phyloP scores from a whole-genome alignment of 2,888 invertebrate genomes.

The Ophioninae sp. region DNA sequence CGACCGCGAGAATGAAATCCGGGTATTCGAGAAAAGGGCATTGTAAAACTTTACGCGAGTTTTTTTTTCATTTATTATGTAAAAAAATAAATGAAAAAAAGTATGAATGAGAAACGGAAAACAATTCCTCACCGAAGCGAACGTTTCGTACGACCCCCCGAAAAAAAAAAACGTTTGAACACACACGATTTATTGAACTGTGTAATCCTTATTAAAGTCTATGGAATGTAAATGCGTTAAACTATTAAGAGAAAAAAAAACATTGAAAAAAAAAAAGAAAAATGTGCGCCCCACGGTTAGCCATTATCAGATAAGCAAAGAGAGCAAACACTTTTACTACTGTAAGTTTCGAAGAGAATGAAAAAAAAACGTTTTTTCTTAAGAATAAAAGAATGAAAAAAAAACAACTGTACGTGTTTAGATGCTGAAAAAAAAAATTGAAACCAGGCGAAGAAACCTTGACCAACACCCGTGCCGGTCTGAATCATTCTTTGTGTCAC shows the following conservation, averaged over 20 bases:
- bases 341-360: slow-evolving; percentile 66
- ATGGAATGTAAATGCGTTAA: slow-evolving; percentile 78
- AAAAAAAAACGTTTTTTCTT: slow-evolving; percentile 58
- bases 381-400: slow-evolving; percentile 62
- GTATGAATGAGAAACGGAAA: slow-evolving; percentile 52
- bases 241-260: slow-evolving; percentile 67
- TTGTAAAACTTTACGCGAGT: slow-evolving; percentile 55
- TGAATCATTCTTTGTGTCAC: slow-evolving; percentile 56
- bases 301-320: slow-evolving; percentile 65
- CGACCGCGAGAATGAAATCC: slow-evolving; percentile 9
- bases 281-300: slow-evolving; percentile 53
- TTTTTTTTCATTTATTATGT: slow-evolving; percentile 42
- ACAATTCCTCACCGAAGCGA: slow-evolving; percentile 69
- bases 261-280: slow-evolving; percentile 54
- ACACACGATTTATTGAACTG: slow-evolving; percentile 71
- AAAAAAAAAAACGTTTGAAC: slow-evolving; percentile 52
- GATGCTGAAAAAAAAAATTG: slow-evolving; percentile 62
- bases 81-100: slow-evolving; percentile 24
- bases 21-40: slow-evolving; percentile 45
- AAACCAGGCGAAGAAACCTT: slow-evolving; percentile 45
- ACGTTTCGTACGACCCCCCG: slow-evolving; percentile 58
- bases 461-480: slow-evolving; percentile 43
- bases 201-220: slow-evolving; percentile 77
- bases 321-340: slow-evolving; percentile 48
- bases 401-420: slow-evolving; percentile 68